Evolutionary conservation across 2,797 vertebrate genomes (phyloP).

Genomic region (Catostomus latipinnis): DNA sequence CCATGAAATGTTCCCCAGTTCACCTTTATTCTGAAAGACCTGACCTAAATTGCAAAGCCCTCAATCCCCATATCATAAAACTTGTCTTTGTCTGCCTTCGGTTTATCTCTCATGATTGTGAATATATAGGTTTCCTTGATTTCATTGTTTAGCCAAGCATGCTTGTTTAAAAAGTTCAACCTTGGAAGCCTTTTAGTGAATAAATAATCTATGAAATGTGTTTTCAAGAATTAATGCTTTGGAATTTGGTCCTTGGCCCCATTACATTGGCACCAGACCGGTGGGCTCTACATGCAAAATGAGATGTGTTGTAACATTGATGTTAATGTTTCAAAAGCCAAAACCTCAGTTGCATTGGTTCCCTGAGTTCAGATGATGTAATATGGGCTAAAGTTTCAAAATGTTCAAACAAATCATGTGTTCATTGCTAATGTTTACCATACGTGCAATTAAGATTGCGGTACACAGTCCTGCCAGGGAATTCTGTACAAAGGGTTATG

Average conservation of each 20-base stretch:
- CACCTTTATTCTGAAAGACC: constrained; percentile 53
- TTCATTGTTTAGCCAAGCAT: constrained; percentile 15
- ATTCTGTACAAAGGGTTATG: constrained; percentile 44
- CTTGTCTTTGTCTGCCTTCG: constrained; percentile 32
- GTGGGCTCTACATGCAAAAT: constrained; percentile 46
- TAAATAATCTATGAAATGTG: constrained; percentile 27
- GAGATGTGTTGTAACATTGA: constrained; percentile 54
- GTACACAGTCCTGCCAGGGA: constrained; percentile 34
- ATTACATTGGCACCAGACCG: constrained; percentile 45
- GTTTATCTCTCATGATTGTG: constrained; percentile 37
- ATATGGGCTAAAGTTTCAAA: constrained; percentile 56
- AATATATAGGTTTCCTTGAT: constrained; percentile 1
- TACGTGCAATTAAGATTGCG: constrained; percentile 52
- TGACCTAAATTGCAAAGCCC: constrained; percentile 55
- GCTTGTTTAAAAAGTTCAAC: constrained; percentile 5
- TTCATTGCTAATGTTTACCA: constrained; percentile 55
- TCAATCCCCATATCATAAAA: constrained; percentile 54
- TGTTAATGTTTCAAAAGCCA: constrained; percentile 54
- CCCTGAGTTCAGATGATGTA: constrained; percentile 60
- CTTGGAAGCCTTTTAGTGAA: constrained; percentile 38
- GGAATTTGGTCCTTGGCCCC: constrained; percentile 30
- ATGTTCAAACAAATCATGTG: constrained; percentile 58
- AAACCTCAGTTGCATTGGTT: constrained; percentile 43
- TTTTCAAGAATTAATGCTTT: constrained; percentile 40
- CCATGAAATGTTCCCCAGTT: constrained; percentile 40